Percentiles rank a stretch among this genome's conserved stretches.
Evolutionary conservation across 35 echinoderm and acorn worm species (phyloP).

Genomic region (Apostichopus californicus): DNA sequence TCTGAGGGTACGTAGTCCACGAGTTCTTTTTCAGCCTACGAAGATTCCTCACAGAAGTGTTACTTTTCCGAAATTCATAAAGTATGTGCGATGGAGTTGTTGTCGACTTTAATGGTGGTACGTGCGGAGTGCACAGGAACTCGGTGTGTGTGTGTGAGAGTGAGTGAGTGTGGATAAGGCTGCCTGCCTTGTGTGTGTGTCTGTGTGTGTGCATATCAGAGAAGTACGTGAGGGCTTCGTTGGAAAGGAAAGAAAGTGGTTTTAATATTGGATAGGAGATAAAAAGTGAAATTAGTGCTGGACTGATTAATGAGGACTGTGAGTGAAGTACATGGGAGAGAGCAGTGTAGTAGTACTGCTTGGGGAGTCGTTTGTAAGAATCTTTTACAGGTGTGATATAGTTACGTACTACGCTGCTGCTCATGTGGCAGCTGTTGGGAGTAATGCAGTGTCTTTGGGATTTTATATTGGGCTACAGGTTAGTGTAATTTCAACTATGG

Average conservation of each 20-base stretch:
- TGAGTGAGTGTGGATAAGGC: neutral
- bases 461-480: no score
- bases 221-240: neutral
- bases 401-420: neutral
- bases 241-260: slow-evolving; percentile 11
- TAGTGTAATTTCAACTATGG: no score
- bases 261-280: slow-evolving; percentile 28
- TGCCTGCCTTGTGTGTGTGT: neutral
- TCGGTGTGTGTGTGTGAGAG: neutral
- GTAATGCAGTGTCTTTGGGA: neutral
- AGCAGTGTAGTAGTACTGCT: neutral
- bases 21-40: slow-evolving; percentile 15
- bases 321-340: slow-evolving; percentile 19
- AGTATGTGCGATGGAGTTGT: slow-evolving; percentile 37
- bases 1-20: slow-evolving; percentile 36
- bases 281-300: slow-evolving; percentile 20
- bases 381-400: neutral
- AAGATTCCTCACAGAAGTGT: slow-evolving; percentile 44
- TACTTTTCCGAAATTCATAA: slow-evolving; percentile 46
- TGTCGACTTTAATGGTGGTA: slow-evolving; percentile 44
- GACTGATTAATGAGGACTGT: slow-evolving; percentile 34
- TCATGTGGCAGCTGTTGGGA: neutral
- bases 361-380: neutral
- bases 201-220: neutral
- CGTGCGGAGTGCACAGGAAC: slow-evolving; percentile 22